These are phyloP conservation scores for Mystacornis crossleyi DNA, from an alignment of 2,113 vertebrate genomes.

Conservation along the genomic window DNA sequence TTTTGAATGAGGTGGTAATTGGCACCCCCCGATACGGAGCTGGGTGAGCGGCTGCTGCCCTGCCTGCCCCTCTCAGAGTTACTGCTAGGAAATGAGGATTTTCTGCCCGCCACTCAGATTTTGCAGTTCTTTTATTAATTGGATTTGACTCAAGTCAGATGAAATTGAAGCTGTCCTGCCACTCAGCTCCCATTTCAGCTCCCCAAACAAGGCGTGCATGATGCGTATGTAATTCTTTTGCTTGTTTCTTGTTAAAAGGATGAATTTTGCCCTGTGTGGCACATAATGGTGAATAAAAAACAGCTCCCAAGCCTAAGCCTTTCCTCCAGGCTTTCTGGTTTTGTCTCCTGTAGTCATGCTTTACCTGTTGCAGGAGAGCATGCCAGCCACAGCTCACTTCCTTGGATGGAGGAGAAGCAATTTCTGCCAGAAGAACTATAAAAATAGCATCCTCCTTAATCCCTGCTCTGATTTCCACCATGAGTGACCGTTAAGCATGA, in stretches of 20 bases:
- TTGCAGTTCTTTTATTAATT: background rate
- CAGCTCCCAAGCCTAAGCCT: background rate
- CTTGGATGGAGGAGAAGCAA: background rate
- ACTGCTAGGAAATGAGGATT: background rate
- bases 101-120: background rate
- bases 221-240: background rate
- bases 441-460: constrained; percentile 17
- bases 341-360: background rate
- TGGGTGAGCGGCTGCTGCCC: background rate
- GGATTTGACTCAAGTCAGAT: background rate
- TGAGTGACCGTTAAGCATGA: background rate
- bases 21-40: background rate
- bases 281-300: background rate
- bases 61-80: background rate
- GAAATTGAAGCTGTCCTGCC: background rate
- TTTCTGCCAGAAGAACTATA: constrained; percentile 17
- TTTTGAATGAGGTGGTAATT: background rate
- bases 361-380: background rate
- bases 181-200: background rate
- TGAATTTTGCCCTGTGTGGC: background rate
- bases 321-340: background rate
- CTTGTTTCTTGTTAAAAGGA: background rate
- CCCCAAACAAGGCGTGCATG: background rate
- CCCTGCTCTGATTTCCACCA: constrained; percentile 1
- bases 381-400: background rate